These are phyloP conservation scores for Eptatretus atami DNA, from an alignment of 2,797 vertebrate genomes.

Conservation along the genomic window DNA sequence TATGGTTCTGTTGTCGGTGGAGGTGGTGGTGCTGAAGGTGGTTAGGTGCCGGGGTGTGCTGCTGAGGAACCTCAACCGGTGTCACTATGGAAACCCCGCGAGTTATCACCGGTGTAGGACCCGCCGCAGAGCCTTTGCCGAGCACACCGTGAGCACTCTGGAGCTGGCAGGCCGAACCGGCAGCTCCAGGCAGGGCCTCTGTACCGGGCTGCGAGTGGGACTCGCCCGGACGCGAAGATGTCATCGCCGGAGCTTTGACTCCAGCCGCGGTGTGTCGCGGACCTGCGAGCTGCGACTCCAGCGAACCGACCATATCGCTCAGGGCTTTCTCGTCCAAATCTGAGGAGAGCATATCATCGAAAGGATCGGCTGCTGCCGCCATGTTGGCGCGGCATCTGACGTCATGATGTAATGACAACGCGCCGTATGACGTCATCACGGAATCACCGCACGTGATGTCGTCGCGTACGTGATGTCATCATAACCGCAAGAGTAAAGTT, in stretches of 20 bases:
- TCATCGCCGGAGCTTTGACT: not conserved
- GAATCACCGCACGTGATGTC: too few relatives aligned
- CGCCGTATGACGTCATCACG: too few relatives aligned
- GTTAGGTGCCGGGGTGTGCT: too few relatives aligned
- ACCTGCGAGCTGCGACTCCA: constrained; percentile 36
- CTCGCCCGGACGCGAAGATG: constrained; percentile 1
- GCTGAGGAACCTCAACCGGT: too few relatives aligned
- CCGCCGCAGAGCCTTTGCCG: constrained; percentile 34
- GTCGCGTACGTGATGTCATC: too few relatives aligned
- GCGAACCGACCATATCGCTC: constrained; percentile 37
- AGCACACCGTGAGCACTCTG: constrained; percentile 19
- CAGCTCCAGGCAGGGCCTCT: constrained; percentile 12
- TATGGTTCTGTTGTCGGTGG: too few relatives aligned
- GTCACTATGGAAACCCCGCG: too few relatives aligned
- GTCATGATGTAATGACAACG: too few relatives aligned
- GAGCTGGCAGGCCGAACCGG: constrained; percentile 21
- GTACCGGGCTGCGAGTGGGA: constrained; percentile 11
- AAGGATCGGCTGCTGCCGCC: constrained; percentile 28
- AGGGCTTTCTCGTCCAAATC: constrained; percentile 55
- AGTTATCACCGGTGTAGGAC: constrained; percentile 15
- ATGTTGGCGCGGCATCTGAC: constrained; percentile 19
- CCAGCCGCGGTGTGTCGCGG: constrained; percentile 11
- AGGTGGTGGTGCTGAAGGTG: too few relatives aligned
- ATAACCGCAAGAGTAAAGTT: too few relatives aligned
- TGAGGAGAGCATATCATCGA: constrained; percentile 44